Evolutionary conservation across 2,113 vertebrate species (phyloP).

Genomic region (Diadophis punctatus): DNA sequence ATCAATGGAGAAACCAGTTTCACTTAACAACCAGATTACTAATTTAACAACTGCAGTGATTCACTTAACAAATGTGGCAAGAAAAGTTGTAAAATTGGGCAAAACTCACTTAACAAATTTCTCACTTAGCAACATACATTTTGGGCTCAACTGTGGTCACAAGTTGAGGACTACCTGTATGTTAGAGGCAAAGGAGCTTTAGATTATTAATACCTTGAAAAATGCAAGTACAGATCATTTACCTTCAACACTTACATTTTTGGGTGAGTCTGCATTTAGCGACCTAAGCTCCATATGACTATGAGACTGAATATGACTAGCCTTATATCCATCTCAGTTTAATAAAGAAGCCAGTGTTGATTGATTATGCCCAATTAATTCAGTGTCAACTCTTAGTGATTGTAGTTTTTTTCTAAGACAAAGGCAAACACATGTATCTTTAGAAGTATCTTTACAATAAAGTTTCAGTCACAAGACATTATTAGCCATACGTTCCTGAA

Average conservation of each 20-base stretch:
- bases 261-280: neutral
- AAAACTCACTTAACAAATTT: no score
- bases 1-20: no score
- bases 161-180: no score
- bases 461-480: neutral
- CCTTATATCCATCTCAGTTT: neutral
- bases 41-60: no score
- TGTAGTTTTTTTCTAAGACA: neutral
- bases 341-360: neutral
- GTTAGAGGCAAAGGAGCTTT: neutral
- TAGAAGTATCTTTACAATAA: neutral
- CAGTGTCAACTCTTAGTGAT: neutral
- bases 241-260: neutral
- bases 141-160: no score
- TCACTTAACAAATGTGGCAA: no score
- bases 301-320: neutral
- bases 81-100: no score
- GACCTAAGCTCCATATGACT: neutral
- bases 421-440: neutral
- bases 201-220: neutral
- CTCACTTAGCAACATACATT: no score
- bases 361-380: neutral
- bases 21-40: no score
- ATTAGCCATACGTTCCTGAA: neutral
- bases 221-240: neutral